Conservation (phyloP, 2,113 vertebrate species). For the Menidia beryllina region DNA sequence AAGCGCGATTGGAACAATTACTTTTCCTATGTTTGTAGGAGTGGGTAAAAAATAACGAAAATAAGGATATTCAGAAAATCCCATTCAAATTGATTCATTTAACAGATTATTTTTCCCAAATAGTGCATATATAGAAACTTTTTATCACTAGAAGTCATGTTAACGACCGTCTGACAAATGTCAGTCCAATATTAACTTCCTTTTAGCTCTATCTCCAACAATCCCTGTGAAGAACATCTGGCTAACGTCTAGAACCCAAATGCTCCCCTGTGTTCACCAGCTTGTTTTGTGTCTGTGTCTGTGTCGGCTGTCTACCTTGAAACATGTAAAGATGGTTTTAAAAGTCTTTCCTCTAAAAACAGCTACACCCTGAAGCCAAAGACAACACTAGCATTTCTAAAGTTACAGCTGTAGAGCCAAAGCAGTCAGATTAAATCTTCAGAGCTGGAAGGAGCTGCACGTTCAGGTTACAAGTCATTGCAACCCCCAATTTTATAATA, state of each 20-base stretch:
- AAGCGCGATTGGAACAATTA: neutral
- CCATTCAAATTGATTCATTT: neutral
- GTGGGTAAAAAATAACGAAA: neutral
- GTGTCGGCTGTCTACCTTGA: neutral
- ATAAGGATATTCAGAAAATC: neutral
- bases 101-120: neutral
- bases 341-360: neutral
- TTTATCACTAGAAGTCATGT: neutral
- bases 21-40: neutral
- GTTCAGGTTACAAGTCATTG: neutral
- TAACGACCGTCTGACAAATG: neutral
- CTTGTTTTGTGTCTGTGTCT: neutral
- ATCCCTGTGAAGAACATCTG: neutral
- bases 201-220: neutral
- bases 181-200: neutral
- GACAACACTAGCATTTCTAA: neutral
- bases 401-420: neutral
- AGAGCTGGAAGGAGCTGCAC: no score
- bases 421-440: neutral
- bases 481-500: neutral
- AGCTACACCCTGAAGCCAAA: neutral
- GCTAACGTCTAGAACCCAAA: neutral
- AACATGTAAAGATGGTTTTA: neutral
- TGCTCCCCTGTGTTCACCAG: neutral
- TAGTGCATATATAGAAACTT: no score